A percentile compares a stretch with the other conserved stretches of the same genome.
These are phyloP conservation scores for Silurus meridionalis DNA, from an alignment of 2,113 vertebrate genomes.

Conservation along the genomic window DNA sequence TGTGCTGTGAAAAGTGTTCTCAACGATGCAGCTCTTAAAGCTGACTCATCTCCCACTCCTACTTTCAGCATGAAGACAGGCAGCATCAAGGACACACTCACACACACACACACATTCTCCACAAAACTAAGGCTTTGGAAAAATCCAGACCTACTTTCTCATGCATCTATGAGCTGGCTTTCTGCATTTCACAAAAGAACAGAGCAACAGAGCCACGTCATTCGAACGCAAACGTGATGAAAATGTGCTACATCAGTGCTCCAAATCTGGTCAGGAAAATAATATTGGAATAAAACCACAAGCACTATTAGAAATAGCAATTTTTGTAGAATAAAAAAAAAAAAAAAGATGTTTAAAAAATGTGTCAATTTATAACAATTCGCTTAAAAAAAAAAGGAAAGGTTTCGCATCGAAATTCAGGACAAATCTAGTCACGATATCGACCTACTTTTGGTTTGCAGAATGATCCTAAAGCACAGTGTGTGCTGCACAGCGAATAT, in stretches of 20 bases:
- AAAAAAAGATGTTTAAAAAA: too few relatives aligned
- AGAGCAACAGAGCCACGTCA: slow-evolving; percentile 2
- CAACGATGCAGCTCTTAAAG: neutral
- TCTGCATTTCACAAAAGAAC: slow-evolving; percentile 35
- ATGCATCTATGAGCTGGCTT: slow-evolving; percentile 35
- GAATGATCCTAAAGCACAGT: neutral
- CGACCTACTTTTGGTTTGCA: slow-evolving; percentile 10
- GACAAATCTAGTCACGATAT: neutral
- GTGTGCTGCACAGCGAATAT: neutral
- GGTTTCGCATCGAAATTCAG: slow-evolving; percentile 6
- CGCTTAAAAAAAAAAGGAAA: neutral
- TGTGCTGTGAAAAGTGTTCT: neutral
- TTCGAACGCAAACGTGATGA: neutral
- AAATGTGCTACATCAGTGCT: neutral
- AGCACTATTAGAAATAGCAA: neutral
- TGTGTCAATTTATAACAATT: too few relatives aligned
- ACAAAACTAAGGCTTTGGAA: slow-evolving; percentile 33
- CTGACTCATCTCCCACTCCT: slow-evolving; percentile 39
- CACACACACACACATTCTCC: slow-evolving; percentile 28
- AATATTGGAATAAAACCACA: neutral
- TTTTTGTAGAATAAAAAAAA: neutral
- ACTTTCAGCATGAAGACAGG: slow-evolving; percentile 10
- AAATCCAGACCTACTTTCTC: slow-evolving; percentile 60
- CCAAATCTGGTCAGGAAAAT: neutral
- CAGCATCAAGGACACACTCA: slow-evolving; percentile 7